Evolutionary conservation across 2,888 invertebrate genomes (phyloP).

Genomic region (Thecophora atra): DNA sequence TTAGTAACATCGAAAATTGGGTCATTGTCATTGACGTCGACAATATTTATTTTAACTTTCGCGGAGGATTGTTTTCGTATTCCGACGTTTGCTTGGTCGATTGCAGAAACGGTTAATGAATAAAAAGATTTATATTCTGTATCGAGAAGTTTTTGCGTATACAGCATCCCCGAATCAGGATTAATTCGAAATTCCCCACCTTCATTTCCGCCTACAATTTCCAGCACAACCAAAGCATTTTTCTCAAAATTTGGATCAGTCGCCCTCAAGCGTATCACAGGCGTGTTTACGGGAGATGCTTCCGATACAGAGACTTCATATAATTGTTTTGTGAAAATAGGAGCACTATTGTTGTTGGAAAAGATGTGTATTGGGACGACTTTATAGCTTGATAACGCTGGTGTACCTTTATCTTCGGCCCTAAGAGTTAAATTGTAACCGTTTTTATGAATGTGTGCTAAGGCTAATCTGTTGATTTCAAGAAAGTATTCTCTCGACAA

Average conservation of each 20-base stretch:
- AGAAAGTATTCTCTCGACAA: conserved; percentile 80
- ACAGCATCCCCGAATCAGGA: conserved; percentile 87
- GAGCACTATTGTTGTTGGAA: conserved; percentile 86
- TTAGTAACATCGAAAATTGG: conserved; percentile 83
- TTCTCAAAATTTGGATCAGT: conserved; percentile 84
- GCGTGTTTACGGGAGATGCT: conserved; percentile 87
- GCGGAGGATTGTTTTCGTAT: conserved; percentile 88
- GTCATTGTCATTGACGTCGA: conserved; percentile 94
- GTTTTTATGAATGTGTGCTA: conserved; percentile 68
- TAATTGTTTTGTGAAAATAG: conserved; percentile 85
- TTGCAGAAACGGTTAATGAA: conserved; percentile 87
- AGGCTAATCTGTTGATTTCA: conserved; percentile 68
- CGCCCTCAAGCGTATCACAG: conserved; percentile 86
- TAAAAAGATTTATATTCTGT: conserved; percentile 86
- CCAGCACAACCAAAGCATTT: conserved; percentile 85
- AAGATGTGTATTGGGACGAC: conserved; percentile 82
- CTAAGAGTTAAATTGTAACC: conserved; percentile 88
- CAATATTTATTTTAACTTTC: conserved; percentile 86
- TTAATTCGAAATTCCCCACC: conserved; percentile 88
- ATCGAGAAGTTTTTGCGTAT: conserved; percentile 83
- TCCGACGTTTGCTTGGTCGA: conserved; percentile 86
- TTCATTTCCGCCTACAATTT: conserved; percentile 92
- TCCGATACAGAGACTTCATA: conserved; percentile 90
- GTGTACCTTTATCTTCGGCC: conserved; percentile 84
- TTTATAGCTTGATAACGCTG: conserved; percentile 81